phyloP scores from a whole-genome alignment of 2,113 vertebrate species.

The Atractosteus spatula region DNA sequence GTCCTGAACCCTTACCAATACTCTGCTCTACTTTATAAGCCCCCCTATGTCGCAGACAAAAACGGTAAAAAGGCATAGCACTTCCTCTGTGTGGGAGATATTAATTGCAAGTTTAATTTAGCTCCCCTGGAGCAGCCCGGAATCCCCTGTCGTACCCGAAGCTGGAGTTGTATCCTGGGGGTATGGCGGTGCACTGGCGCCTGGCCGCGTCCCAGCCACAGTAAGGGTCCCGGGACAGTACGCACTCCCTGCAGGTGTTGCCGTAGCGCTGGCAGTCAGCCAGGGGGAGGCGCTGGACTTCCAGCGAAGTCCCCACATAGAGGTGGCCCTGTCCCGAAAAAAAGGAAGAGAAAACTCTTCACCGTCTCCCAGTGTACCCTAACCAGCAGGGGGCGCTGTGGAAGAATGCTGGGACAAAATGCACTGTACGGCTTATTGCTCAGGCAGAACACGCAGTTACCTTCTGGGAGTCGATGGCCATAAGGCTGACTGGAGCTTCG shows the following conservation, averaged over 20 bases:
- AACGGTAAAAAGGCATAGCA: too few species aligned
- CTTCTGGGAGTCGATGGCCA: slow-evolving; percentile 68
- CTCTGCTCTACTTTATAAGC: too few species aligned
- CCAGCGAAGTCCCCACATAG: slow-evolving; percentile 67
- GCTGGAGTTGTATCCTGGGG: slow-evolving; percentile 54
- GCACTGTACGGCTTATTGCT: too few species aligned
- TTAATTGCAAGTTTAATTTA: not conserved
- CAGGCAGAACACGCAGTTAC: slow-evolving; percentile 33
- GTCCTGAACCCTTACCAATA: too few species aligned
- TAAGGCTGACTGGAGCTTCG: slow-evolving; percentile 65
- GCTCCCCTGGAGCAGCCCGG: too few species aligned
- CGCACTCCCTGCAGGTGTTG: slow-evolving; percentile 69
- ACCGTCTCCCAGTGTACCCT: not conserved
- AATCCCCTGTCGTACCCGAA: slow-evolving; percentile 58
- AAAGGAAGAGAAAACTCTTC: slow-evolving; percentile 8
- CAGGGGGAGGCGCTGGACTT: slow-evolving; percentile 65
- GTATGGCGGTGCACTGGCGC: slow-evolving; percentile 61
- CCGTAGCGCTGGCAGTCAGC: slow-evolving; percentile 71
- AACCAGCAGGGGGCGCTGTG: too few species aligned
- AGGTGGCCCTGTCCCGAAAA: slow-evolving; percentile 61
- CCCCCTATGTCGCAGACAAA: too few species aligned
- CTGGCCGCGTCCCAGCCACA: slow-evolving; percentile 67
- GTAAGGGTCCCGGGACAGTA: slow-evolving; percentile 73
- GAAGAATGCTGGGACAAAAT: too few species aligned
- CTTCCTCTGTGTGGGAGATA: too few species aligned